Percentiles rank a stretch among this genome's conserved stretches.
phyloP scores from a whole-genome alignment of 2,113 vertebrate species.

The Poeciliopsis retropinna region DNA sequence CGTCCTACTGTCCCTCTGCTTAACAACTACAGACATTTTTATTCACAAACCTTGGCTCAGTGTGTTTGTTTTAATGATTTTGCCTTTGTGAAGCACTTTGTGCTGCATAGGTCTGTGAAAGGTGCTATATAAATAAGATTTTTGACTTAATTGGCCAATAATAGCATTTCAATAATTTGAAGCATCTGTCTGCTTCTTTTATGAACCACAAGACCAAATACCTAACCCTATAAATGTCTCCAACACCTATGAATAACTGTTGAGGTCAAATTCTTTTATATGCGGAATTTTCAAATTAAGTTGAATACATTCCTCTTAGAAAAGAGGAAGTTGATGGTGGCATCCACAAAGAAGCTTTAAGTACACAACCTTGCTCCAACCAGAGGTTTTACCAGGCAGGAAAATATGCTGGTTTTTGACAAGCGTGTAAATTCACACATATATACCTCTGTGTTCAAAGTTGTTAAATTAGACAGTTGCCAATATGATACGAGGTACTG shows the following conservation, averaged over 20 bases:
- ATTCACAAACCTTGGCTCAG: too few species aligned
- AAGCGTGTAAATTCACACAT: too few species aligned
- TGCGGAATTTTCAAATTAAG: not conserved
- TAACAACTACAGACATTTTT: too few species aligned
- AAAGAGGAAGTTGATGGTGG: not conserved
- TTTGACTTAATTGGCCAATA: too few species aligned
- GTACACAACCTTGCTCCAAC: not conserved
- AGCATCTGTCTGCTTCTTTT: not conserved
- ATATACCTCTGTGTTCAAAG: not conserved
- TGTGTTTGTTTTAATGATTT: too few species aligned
- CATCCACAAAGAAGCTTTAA: not conserved
- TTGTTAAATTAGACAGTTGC: not conserved
- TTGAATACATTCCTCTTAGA: not conserved
- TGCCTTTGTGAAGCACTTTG: too few species aligned
- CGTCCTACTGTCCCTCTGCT: too few species aligned
- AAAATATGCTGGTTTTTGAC: not conserved
- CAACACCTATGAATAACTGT: not conserved
- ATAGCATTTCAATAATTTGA: too few species aligned
- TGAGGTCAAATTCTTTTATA: not conserved
- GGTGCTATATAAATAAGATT: too few species aligned
- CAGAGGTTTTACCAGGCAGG: not conserved
- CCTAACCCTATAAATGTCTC: not conserved
- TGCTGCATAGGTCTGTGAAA: too few species aligned
- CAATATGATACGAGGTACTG: not conserved
- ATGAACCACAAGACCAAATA: not conserved